Base-by-base conservation (phyloP, 2,888 invertebrate species). In the Orthosia gothica region DNA sequence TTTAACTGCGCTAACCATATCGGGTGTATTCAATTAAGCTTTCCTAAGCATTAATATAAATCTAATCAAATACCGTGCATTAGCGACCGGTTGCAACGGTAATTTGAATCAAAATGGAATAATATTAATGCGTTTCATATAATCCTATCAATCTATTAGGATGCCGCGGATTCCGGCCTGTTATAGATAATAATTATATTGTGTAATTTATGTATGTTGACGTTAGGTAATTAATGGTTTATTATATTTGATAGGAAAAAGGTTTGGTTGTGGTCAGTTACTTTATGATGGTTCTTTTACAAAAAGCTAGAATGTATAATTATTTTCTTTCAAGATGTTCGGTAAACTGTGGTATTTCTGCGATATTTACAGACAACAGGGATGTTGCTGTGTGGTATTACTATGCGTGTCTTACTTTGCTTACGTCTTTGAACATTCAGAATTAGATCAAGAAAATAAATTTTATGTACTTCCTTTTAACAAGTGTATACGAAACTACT, bases 101-200 rank as follows among this genome's bases (percentile, higher is more conserved):
- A 79, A 83, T 91, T 91, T 90, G 89, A 90, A 91, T 89, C 88
- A 88, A 90, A 91, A 90, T 89, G 88, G 85, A 93, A 93, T 92
- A 91, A 91, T 90, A 90, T 89, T 91, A 93, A 92, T 91, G 92
- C 90, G 90, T 89, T 89, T 84, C 76, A 76, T 87, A 89, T 93
- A 93, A 94, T 93, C 93, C 92, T 88, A 83, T 88, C 86, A 91
- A 91, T 87, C 90, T 91, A 92, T 92, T 92, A 90, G 91, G 91
- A 90, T 90, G 87, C 84, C 79, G 69, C 74, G 74, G 81, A 86
- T 76, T 77, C 73, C 50, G 49, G 40, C 23, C n/a, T 61, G 55
- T 76, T 76, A 52, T 70, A 74, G 58, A 80, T 70, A 70, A 69
- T 81, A 67, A 77, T 77, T 67, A 61, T 57, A 54, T 26, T 55